A percentile compares a stretch with the other conserved stretches of the same genome.
phyloP scores from a whole-genome alignment of 2,888 invertebrate genomes.

The Eilema sororculum region DNA sequence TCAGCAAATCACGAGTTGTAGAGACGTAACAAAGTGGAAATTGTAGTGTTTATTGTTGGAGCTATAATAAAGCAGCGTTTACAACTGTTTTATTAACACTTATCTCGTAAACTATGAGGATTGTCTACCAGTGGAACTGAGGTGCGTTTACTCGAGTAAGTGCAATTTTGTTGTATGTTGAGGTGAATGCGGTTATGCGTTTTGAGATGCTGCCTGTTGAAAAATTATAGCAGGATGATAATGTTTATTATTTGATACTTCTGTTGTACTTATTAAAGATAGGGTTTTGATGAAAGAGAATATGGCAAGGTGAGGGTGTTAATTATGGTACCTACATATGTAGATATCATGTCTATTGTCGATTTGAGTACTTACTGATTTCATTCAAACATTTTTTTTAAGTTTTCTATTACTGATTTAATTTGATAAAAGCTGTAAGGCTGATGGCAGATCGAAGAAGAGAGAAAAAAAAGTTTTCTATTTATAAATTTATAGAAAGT shows the following conservation, averaged over 20 bases:
- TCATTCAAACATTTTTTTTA: neutral
- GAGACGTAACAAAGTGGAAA: slow-evolving; percentile 61
- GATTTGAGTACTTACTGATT: neutral
- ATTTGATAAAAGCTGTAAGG: too few relatives aligned
- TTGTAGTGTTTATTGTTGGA: slow-evolving; percentile 64
- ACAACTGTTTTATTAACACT: slow-evolving; percentile 67
- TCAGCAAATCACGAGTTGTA: slow-evolving; percentile 54
- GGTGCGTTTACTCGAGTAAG: slow-evolving; percentile 37
- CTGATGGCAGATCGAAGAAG: too few relatives aligned
- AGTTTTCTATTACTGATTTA: too few relatives aligned
- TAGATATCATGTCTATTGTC: neutral
- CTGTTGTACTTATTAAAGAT: too few relatives aligned
- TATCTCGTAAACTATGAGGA: slow-evolving; percentile 57
- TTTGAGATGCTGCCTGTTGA: neutral
- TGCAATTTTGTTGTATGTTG: slow-evolving; percentile 33
- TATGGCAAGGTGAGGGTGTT: neutral
- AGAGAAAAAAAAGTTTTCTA: too few relatives aligned
- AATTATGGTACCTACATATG: neutral
- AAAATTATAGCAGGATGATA: too few relatives aligned
- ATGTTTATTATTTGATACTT: too few relatives aligned
- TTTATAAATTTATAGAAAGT: too few relatives aligned
- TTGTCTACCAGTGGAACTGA: slow-evolving; percentile 44
- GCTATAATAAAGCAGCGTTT: slow-evolving; percentile 62
- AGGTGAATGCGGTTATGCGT: neutral
- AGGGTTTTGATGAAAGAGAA: neutral